These are phyloP conservation scores for Eurypyga helias DNA, from an alignment of 2,113 vertebrate species.

Conservation along the genomic window DNA sequence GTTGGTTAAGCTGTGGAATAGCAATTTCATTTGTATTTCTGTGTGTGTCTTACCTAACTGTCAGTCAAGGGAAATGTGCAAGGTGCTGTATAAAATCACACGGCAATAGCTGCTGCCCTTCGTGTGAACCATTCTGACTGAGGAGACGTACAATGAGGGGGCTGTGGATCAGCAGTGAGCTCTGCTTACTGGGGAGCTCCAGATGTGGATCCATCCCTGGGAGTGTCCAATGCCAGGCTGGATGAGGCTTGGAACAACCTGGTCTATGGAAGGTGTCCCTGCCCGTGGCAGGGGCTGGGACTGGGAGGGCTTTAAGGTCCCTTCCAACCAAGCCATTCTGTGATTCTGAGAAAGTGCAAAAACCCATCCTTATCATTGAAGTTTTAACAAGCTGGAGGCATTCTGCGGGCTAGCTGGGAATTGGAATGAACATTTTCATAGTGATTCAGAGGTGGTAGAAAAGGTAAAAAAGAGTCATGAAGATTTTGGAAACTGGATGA, in stretches of 20 bases:
- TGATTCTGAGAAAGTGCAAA: neutral
- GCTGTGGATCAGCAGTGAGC: neutral
- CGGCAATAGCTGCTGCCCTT: neutral
- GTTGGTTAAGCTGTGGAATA: neutral
- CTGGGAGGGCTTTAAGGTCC: too few relatives aligned
- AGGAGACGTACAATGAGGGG: neutral
- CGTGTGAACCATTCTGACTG: neutral
- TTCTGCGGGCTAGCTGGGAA: neutral
- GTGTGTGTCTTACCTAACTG: neutral
- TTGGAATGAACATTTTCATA: neutral
- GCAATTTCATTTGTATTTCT: neutral
- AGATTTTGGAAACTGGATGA: neutral
- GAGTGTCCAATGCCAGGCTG: too few relatives aligned
- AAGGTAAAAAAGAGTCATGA: neutral
- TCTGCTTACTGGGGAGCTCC: neutral
- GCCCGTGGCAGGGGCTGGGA: too few relatives aligned
- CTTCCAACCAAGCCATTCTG: too few relatives aligned
- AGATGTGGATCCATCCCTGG: too few relatives aligned
- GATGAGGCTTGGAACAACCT: too few relatives aligned
- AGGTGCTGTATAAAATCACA: neutral
- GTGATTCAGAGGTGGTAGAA: neutral
- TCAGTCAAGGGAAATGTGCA: neutral
- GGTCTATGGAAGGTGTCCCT: too few relatives aligned
- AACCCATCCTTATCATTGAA: neutral
- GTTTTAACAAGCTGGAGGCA: neutral